Conservation (phyloP, 2,888 invertebrate genomes). For the Noctua janthe region DNA sequence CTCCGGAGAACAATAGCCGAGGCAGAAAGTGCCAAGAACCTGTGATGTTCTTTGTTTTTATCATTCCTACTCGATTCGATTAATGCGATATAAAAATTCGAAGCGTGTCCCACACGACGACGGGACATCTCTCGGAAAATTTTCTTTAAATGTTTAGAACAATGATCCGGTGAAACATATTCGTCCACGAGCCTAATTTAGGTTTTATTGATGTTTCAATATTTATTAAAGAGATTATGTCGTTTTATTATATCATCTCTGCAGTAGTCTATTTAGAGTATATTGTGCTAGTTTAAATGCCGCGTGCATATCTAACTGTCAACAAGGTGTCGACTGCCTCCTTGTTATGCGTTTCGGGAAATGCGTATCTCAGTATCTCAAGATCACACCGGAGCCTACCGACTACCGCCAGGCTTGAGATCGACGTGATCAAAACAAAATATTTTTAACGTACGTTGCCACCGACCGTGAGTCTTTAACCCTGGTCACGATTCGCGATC, state of each 20-base stretch:
- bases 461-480: conserved; percentile 74
- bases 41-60: conserved; percentile 83
- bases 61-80: conserved; percentile 76
- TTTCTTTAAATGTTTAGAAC: conserved; percentile 82
- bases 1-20: conserved; percentile 83
- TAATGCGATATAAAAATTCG: conserved; percentile 88
- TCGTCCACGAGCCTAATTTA: conserved; percentile 55
- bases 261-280: conserved; percentile 35
- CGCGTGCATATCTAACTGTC: conserved; percentile 73
- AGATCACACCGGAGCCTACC: conserved; percentile 68
- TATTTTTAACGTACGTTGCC: conserved; percentile 73
- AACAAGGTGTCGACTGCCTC: conserved; percentile 70
- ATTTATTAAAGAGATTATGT: conserved; percentile 47
- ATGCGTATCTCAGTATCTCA: conserved; percentile 73
- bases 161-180: conserved; percentile 80
- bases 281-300: conserved; percentile 59
- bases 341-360: conserved; percentile 75
- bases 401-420: conserved; percentile 65
- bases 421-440: conserved; percentile 77
- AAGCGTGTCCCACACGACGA: conserved; percentile 76
- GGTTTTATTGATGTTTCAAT: conserved; percentile 54
- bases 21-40: conserved; percentile 83
- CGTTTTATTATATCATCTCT: conserved; percentile 18
- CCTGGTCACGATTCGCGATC: conserved; percentile 80
- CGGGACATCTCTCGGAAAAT: conserved; percentile 86